Evolutionary conservation across 2,888 invertebrate genomes (phyloP).

Genomic region (Morinoia aosen): DNA sequence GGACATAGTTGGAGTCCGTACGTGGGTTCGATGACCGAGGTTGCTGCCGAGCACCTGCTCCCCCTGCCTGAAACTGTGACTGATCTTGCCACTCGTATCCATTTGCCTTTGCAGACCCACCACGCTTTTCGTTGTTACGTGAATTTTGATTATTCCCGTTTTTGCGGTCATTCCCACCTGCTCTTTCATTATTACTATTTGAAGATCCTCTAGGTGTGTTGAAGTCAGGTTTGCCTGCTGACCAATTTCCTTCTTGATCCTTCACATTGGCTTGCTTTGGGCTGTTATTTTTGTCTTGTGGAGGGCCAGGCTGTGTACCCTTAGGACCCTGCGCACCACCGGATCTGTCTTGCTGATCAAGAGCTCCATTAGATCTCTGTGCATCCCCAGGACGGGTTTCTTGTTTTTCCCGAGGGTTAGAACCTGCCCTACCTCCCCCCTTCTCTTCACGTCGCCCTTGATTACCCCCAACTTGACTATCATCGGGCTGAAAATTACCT

Average conservation of each 20-base stretch:
- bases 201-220: not conserved
- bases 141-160: not conserved
- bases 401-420: not conserved
- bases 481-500: not conserved
- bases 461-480: not conserved
- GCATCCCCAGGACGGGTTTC: not conserved
- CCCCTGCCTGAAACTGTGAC: not conserved
- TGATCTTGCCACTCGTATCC: not conserved
- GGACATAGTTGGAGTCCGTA: conserved; percentile 1
- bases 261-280: not conserved
- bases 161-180: not conserved
- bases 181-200: not conserved
- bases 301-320: not conserved
- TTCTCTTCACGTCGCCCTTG: not conserved
- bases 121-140: not conserved
- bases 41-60: not conserved
- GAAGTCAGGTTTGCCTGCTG: not conserved
- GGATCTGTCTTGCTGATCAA: not conserved
- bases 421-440: not conserved
- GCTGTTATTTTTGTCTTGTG: not conserved
- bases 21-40: not conserved
- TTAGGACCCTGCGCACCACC: not conserved
- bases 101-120: not conserved
- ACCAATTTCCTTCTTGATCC: not conserved
- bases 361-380: not conserved